A percentile compares a stretch with the other conserved stretches of the same genome.
phyloP scores from a whole-genome alignment of 37 sponge, comb jelly and placozoan species.

The Beroe forskalii region DNA sequence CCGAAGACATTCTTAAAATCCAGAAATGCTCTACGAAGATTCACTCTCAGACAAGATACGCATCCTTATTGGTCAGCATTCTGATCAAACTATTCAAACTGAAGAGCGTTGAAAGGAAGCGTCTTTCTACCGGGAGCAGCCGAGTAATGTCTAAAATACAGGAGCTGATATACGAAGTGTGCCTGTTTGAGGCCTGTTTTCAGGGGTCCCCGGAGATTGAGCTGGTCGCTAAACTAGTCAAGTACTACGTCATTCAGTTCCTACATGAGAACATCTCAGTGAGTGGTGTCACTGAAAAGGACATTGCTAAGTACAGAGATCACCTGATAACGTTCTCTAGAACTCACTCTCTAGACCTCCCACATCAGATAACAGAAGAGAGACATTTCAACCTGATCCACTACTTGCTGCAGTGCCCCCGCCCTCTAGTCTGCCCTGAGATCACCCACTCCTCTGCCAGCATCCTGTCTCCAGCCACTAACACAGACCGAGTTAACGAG shows the following conservation, averaged over 20 bases:
- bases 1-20: slow-evolving; percentile 34
- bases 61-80: neutral
- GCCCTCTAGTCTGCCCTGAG: neutral
- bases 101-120: neutral
- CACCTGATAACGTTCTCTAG: neutral
- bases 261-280: neutral
- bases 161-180: neutral
- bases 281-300: neutral
- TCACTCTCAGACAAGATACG: slow-evolving; percentile 31
- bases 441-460: slow-evolving; percentile 26
- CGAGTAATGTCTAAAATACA: neutral
- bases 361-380: neutral
- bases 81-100: neutral
- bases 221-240: neutral
- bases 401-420: neutral
- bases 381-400: neutral
- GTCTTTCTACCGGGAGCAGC: neutral
- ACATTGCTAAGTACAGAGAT: neutral
- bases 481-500: slow-evolving; percentile 52
- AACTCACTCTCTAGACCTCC: neutral
- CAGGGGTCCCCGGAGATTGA: neutral
- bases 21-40: slow-evolving; percentile 1
- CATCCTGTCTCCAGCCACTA: slow-evolving; percentile 29
- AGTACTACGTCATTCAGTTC: slow-evolving; percentile 42
- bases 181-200: slow-evolving; percentile 1